These are phyloP conservation scores for Sialis fuliginosa DNA, from an alignment of 2,888 invertebrate species.

Conservation along the genomic window DNA sequence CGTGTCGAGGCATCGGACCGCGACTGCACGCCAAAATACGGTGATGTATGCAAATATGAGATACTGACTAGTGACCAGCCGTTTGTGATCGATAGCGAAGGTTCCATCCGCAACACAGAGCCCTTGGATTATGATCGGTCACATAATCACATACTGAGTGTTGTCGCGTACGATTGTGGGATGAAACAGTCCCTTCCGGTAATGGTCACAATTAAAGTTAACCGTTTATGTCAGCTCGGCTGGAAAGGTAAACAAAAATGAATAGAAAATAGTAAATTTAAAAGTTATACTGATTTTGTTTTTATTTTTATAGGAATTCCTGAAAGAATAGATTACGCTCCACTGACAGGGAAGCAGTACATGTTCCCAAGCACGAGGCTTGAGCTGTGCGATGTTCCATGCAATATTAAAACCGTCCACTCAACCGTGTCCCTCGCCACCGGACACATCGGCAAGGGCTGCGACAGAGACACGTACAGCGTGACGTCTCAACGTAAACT, in stretches of 20 bases:
- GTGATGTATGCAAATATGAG: conserved; percentile 95
- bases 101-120: conserved; percentile 84
- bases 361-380: conserved; percentile 61
- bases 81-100: conserved; percentile 83
- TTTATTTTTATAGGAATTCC: conserved; percentile 37
- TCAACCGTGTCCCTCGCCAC: conserved; percentile 28
- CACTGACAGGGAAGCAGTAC: conserved; percentile 61
- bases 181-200: conserved; percentile 87
- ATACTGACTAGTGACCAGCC: conserved; percentile 82
- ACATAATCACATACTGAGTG: conserved; percentile 91
- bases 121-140: conserved; percentile 81
- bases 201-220: conserved; percentile 91
- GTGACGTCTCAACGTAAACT: conserved; percentile 69
- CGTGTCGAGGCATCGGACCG: conserved; percentile 82
- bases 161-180: conserved; percentile 95
- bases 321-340: conserved; percentile 73
- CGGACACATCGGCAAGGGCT: conserved; percentile 88
- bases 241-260: conserved; percentile 43
- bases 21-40: conserved; percentile 89
- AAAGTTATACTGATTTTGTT: not conserved
- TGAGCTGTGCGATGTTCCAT: conserved; percentile 43
- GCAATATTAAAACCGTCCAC: conserved; percentile 31
- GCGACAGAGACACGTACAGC: conserved; percentile 87
- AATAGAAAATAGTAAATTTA: not conserved
- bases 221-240: conserved; percentile 58